phyloP scores from a whole-genome alignment of 2,888 invertebrate species.

The Apotomis betuletana region DNA sequence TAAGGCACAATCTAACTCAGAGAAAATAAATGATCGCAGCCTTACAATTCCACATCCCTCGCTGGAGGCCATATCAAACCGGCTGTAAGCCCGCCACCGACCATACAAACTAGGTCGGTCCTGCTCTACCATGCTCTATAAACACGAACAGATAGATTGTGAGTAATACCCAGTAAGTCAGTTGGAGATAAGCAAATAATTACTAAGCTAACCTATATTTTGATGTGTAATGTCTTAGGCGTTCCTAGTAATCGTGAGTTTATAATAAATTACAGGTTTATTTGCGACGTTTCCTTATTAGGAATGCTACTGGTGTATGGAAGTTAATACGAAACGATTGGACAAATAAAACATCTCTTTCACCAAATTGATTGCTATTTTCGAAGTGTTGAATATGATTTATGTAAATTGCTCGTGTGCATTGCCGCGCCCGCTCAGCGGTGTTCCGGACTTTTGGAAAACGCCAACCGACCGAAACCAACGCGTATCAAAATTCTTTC shows the following conservation, averaged over 20 bases:
- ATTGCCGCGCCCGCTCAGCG: too few relatives aligned
- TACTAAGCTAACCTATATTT: slow-evolving; percentile 34
- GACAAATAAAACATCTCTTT: too few relatives aligned
- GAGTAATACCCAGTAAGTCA: not conserved
- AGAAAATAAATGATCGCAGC: slow-evolving; percentile 2
- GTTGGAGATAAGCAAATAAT: slow-evolving; percentile 15
- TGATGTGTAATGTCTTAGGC: slow-evolving; percentile 24
- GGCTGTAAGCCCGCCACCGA: not conserved
- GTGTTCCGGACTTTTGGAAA: too few relatives aligned
- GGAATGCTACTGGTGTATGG: not conserved
- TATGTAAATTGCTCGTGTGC: too few relatives aligned
- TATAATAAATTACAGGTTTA: slow-evolving; percentile 24
- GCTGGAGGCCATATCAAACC: slow-evolving; percentile 2
- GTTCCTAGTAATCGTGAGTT: slow-evolving; percentile 7
- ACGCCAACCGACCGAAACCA: too few relatives aligned
- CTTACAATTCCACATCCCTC: slow-evolving; percentile 8
- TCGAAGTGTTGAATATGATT: too few relatives aligned
- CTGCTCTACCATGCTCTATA: not conserved
- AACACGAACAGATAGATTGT: not conserved
- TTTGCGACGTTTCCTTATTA: slow-evolving; percentile 12
- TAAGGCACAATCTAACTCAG: not conserved
- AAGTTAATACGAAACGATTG: too few relatives aligned
- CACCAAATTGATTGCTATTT: too few relatives aligned
- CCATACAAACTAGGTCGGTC: not conserved
- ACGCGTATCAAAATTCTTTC: too few relatives aligned